Base-by-base conservation (phyloP, 2,888 invertebrate genomes). In the Campoplex nolae region DNA sequence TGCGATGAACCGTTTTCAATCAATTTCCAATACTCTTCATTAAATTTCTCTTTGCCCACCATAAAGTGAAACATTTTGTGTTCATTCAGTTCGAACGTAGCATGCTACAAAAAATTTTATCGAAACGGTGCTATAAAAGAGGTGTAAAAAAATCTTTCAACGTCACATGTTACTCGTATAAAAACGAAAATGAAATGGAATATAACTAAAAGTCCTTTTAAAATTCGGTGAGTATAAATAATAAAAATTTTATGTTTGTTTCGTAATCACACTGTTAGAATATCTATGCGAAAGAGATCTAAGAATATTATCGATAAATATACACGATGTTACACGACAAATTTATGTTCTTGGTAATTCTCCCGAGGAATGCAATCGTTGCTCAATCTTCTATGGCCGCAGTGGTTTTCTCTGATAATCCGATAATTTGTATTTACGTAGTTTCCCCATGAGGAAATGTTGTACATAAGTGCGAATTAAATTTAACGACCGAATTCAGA, bases 121-220 rank as follows among this genome's bases (percentile, higher is more conserved):
- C 45, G 16, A 62, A 58, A 70, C 48, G 38, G 76, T 16, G 23
- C 28, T 18, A n/a, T 1, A 18, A 68, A 65, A 62, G 2, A 45
- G 0, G 16, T 70, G 65, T 38, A 51, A 35, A 45, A 56, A 42
- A 23, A 32, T 77, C 23, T 9, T 48, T 48, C 23, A 18, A 3
- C 35, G 13, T 45, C 13, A 2, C 28, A 67, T 23, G 58, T 73
- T 35, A 51, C 0, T 70, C 4, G 18, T 13, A 73, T 51, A n/a
- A 73, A 58, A 76, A 67, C 13, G 65, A 75, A 75, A 87, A 87
- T 87, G 86, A 87, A 82, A 87, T 87, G 86, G 86, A 74, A 65
- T 77, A 79, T 71, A n/a, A 65, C 38, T 84, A 38, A 81, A 74
- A 35, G 73, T 54, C 28, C 51, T 81, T 84, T 56, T 16, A 75